Evolutionary conservation across 1,140 invertebrate genomes (phyloP).

Genomic region (Eueides isabella): DNA sequence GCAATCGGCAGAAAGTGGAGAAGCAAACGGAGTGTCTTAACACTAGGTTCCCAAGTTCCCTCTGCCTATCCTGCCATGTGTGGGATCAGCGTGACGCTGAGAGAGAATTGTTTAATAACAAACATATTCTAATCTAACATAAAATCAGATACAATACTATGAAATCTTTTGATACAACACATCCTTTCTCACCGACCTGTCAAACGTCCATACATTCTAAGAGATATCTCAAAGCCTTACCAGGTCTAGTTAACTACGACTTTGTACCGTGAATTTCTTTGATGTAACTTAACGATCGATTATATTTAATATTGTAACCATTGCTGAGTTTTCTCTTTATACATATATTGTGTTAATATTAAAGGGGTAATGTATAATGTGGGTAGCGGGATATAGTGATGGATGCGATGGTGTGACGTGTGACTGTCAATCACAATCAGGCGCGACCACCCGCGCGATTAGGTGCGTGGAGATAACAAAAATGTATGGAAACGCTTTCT

Average conservation of each 20-base stretch:
- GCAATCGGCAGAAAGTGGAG: no score
- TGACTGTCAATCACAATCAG: conserved; percentile 79
- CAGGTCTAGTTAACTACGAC: conserved; percentile 49
- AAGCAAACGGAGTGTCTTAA: no score
- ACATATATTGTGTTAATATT: neutral
- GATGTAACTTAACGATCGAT: neutral
- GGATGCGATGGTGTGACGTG: conserved; percentile 64
- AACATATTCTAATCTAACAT: conserved; percentile 24
- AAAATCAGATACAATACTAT: conserved; percentile 38
- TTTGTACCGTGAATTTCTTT: conserved; percentile 26
- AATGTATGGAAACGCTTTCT: conserved; percentile 42
- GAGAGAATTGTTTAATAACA: neutral
- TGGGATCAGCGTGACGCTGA: neutral
- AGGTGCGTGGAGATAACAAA: conserved; percentile 48
- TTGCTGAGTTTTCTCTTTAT: conserved; percentile 31
- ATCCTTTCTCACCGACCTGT: conserved; percentile 44
- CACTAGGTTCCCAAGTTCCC: no score
- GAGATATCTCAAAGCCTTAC: conserved; percentile 42
- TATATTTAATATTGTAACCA: conserved; percentile 27
- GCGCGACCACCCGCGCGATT: conserved; percentile 76
- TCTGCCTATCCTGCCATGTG: no score
- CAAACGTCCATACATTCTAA: conserved; percentile 49
- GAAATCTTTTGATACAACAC: conserved; percentile 46
- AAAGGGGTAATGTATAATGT: conserved; percentile 46
- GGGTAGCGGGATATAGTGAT: conserved; percentile 41